Base-by-base conservation (phyloP, 1,140 invertebrate species). In the Drosophila mayri region DNA sequence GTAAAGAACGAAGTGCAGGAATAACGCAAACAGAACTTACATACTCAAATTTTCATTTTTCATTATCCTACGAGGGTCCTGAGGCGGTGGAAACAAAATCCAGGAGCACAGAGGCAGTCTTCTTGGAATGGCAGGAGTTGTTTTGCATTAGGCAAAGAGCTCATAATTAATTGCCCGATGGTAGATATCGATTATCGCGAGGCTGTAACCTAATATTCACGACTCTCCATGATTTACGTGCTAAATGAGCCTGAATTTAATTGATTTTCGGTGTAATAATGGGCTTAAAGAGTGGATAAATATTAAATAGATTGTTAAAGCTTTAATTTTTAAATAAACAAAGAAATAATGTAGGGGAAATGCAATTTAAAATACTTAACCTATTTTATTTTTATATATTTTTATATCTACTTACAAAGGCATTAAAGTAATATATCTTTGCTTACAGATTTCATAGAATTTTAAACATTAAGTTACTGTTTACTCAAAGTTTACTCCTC, bases 111-210 rank as follows among this genome's bases (percentile, higher is more conserved):
- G 22, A 3, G 16, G 32, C 35, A 20, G 22, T 4, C 18, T 14
- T 37, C 35, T 41, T 30, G n/a, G 14, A 47, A 22, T n/a, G 38
- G 22, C 41, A 28, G 37, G 20, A 14, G 22, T 28, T 44, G 46
- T 54, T 38, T 20, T 55, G 58, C 68, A 74, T 74, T 74, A 54
- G 57, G 57, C 35, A 74, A 74, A 55, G 47, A 63, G 58, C 68
- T 46, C 20, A 52, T 74, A 74, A 74, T 74, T 74, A 74, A 74
- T 74, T 63, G 70, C 68, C 54, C 14, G 35, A 41, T 63, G 41
- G 41, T 22, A 60, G 68, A 74, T 74, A 74, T 74, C 70, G 68
- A 74, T 74, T 74, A 74, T 60, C 28, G 37, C 22, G 44, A 7
- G 25, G 37, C 11, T 55, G 68, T 49, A 74, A 74, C 58, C 38